A percentile compares a stretch with the other conserved stretches of the same genome.
These are phyloP conservation scores for Pipistrellus pygmaeus DNA, from an alignment of 2,797 vertebrate species.

Conservation along the genomic window DNA sequence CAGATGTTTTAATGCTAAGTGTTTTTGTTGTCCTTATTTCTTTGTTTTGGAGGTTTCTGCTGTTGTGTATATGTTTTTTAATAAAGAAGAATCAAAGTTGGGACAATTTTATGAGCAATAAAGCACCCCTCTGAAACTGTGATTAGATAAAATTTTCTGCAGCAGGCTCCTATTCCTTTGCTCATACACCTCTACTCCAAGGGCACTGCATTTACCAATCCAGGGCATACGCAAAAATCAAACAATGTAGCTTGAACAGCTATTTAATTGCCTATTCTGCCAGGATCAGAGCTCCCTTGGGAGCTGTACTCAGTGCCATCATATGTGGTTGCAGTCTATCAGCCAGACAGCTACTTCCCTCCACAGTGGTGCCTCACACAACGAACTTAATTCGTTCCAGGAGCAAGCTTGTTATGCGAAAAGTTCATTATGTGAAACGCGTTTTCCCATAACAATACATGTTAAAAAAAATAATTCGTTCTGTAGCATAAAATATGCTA, in stretches of 20 bases:
- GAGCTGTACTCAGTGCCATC: too few relatives aligned
- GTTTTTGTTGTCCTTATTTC: neutral
- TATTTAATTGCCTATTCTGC: neutral
- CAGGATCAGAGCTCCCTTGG: neutral
- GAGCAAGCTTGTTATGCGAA: too few relatives aligned
- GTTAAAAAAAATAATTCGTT: too few relatives aligned
- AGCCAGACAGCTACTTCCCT: neutral
- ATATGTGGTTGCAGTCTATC: too few relatives aligned
- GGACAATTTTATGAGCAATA: neutral
- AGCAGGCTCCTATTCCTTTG: neutral
- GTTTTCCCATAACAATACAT: too few relatives aligned
- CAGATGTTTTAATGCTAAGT: neutral
- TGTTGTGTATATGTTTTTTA: neutral
- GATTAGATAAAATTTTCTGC: neutral
- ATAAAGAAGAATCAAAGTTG: neutral
- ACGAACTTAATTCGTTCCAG: too few relatives aligned
- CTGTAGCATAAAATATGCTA: too few relatives aligned
- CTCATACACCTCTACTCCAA: neutral
- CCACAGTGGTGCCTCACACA: too few relatives aligned
- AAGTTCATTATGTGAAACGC: too few relatives aligned
- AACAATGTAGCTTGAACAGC: neutral
- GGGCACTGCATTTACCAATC: neutral
- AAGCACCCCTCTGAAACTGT: neutral
- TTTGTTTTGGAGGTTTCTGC: neutral
- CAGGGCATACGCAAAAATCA: neutral